phyloP scores from a whole-genome alignment of 2,888 invertebrate species.

The Anticlea derivata region DNA sequence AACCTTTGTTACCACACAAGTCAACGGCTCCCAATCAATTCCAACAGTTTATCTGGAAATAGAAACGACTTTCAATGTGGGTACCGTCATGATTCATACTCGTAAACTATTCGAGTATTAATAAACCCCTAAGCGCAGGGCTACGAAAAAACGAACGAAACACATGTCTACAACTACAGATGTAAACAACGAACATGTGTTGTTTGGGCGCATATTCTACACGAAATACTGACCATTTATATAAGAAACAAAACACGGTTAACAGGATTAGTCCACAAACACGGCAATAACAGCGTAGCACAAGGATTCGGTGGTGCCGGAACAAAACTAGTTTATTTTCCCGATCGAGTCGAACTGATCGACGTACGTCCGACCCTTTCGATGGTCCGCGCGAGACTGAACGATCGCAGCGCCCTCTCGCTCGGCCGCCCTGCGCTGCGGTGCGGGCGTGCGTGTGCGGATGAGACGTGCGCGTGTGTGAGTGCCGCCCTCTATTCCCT shows the following conservation, averaged over 20 bases:
- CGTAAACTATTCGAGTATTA: constrained; percentile 65
- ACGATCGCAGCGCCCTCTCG: constrained; percentile 75
- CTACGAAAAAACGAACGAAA: constrained; percentile 63
- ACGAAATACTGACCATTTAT: constrained; percentile 72
- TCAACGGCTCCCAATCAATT: constrained; percentile 78
- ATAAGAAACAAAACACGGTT: constrained; percentile 64
- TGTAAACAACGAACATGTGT: constrained; percentile 74
- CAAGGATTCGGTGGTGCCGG: constrained; percentile 70
- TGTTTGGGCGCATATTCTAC: constrained; percentile 29
- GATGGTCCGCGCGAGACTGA: constrained; percentile 83
- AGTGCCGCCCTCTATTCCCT: constrained; percentile 51
- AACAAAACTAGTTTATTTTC: constrained; percentile 81
- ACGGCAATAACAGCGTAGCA: constrained; percentile 61
- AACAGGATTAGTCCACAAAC: constrained; percentile 74
- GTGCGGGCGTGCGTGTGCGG: constrained; percentile 53
- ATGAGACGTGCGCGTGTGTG: constrained; percentile 45
- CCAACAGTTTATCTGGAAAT: constrained; percentile 80
- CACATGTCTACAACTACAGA: constrained; percentile 69
- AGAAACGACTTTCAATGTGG: constrained; percentile 76
- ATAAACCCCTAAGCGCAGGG: constrained; percentile 63
- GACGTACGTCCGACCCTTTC: constrained; percentile 63
- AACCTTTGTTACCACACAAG: constrained; percentile 78
- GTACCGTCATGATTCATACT: constrained; percentile 69
- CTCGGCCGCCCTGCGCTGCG: constrained; percentile 46
- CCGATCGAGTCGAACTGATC: constrained; percentile 67